Conservation (phyloP, 1,140 invertebrate genomes). For the Steinernema feltiae region DNA sequence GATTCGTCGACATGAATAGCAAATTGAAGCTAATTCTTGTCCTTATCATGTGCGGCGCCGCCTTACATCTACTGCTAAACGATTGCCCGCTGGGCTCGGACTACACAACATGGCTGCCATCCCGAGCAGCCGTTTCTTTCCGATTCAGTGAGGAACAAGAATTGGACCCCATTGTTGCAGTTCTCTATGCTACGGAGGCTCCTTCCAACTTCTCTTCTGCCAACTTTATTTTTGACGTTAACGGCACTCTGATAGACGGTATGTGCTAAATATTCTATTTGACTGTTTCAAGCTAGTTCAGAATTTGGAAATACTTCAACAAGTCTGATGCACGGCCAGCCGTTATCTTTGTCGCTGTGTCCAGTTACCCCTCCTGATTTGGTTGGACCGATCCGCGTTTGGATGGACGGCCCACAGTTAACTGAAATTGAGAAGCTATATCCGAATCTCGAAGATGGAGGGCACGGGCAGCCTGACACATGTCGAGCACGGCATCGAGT, state of each 20-base stretch:
- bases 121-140: constrained; percentile 15
- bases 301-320: neutral
- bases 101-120: neutral
- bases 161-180: constrained; percentile 22
- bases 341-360: neutral
- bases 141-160: constrained; percentile 18
- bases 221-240: constrained; percentile 12
- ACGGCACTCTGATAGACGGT: neutral
- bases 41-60: constrained; percentile 11
- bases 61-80: constrained; percentile 18
- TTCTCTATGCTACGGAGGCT: constrained; percentile 16
- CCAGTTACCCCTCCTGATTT: constrained; percentile 24
- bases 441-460: constrained; percentile 46
- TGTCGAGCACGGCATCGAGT: constrained; percentile 49
- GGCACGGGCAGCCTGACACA: constrained; percentile 45
- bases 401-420: constrained; percentile 45
- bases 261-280: neutral
- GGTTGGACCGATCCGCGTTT: constrained; percentile 47
- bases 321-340: neutral
- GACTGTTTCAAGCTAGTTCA: neutral
- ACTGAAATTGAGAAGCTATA: constrained; percentile 43
- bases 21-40: neutral
- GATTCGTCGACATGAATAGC: neutral
- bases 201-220: constrained; percentile 8
- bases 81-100: neutral